Evolutionary conservation across 2,797 vertebrate species (phyloP).

Genomic region (Melanogrammus aeglefinus): DNA sequence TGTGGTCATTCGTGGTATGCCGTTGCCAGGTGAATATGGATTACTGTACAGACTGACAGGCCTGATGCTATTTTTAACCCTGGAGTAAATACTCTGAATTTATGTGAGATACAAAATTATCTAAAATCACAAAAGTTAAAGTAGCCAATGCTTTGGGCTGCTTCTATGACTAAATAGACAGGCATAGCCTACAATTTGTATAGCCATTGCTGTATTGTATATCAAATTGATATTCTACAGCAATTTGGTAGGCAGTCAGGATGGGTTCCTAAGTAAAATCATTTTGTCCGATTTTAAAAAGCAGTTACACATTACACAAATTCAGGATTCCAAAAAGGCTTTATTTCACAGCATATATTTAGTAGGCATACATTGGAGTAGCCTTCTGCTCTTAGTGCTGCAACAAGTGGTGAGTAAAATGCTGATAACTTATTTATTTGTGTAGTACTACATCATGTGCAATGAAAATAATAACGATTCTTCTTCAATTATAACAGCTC

Average conservation of each 20-base stretch:
- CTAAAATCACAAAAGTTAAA: neutral
- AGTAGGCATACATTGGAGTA: neutral
- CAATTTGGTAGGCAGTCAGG: neutral
- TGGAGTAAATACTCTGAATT: neutral
- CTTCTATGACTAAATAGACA: neutral
- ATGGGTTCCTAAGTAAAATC: neutral
- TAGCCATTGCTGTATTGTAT: neutral
- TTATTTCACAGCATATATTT: neutral
- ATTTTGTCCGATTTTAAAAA: neutral
- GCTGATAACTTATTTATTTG: no score
- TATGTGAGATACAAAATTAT: neutral
- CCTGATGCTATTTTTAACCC: neutral
- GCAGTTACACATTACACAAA: neutral
- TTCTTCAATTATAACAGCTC: neutral
- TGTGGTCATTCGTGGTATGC: slow-evolving; percentile 28
- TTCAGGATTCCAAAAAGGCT: neutral
- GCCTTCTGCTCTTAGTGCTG: no score
- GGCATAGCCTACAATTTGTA: neutral
- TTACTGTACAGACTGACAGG: neutral
- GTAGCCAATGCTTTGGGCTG: neutral
- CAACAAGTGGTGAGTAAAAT: no score
- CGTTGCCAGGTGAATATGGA: neutral
- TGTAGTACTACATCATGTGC: no score
- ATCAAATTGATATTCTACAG: no score
- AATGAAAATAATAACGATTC: no score